Evolutionary conservation across 2,113 vertebrate species (phyloP), one percentile per base, ranked within the genome.

Genomic region (Propithecus coquereli): DNA sequence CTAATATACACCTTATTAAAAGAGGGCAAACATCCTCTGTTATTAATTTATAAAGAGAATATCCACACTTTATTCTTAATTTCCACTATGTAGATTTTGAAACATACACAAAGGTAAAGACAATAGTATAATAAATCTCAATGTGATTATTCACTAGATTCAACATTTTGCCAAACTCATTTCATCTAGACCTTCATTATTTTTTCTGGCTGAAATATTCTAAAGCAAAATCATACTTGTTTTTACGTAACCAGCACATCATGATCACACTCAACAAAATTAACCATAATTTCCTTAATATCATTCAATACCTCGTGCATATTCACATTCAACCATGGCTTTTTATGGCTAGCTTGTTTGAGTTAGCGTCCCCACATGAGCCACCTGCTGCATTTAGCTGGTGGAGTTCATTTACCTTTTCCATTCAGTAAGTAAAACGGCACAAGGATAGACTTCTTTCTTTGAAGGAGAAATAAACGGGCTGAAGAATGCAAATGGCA

Each of bases 381-480:
- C 63, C 20, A 8, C 12, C 14, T 0, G 8, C 65, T 40, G 22
- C n/a, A 0, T 12, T 18, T 17, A 25, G 52, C 7, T 59, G 37
- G 76, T 0, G 3, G 68, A 66, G 45, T 83, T 80, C 82, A 47
- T 79, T 59, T 52, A 37, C 4, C 8, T 63, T 76, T 16, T 74
- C 90, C 5, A 0, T 23, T 88, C 50, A 6, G 0, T 73, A 54
- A 45, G 20, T 9, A 30, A 65, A 37, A 30, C 27, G 47, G 34
- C 27, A 27, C 0, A 1, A 57, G 71, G 18, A 25, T 0, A 5
- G 30, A 12, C 27, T 14, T 68, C 91, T 74, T 68, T 89, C 34
- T 88, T 91, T 95, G 52, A 92, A 81, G 81, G 68, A 74, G 79
- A 87, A 91, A 88, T 71, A 88, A 89, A 88, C 61, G 80, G 34